A percentile compares a stretch with the other conserved stretches of the same genome.
Conservation (phyloP, 2,113 vertebrate genomes). For the Anhinga anhinga region DNA sequence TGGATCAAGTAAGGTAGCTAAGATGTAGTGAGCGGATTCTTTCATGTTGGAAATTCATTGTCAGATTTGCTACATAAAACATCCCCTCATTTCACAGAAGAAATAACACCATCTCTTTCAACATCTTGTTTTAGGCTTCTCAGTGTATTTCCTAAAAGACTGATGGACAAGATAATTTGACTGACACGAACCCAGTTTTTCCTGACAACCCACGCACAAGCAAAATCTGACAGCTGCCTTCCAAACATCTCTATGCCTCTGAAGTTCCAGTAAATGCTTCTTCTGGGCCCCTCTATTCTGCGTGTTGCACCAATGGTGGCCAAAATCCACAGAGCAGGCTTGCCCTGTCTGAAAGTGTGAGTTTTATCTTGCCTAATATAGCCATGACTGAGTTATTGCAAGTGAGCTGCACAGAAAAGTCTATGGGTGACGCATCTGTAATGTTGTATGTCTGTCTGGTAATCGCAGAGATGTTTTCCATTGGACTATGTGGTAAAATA, state of each 20-base stretch:
- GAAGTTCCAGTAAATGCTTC: background rate
- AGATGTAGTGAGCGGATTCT: constrained; percentile 28
- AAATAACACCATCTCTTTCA: constrained; percentile 44
- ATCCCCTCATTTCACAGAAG: constrained; percentile 45
- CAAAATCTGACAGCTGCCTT: constrained; percentile 19
- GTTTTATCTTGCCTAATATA: background rate
- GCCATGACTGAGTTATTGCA: background rate
- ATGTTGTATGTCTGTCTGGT: background rate
- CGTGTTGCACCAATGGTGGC: background rate
- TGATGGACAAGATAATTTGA: constrained; percentile 59
- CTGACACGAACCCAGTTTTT: constrained; percentile 52
- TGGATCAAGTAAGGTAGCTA: constrained; percentile 52
- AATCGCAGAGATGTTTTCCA: background rate
- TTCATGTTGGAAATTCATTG: constrained; percentile 60
- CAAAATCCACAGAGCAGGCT: background rate
- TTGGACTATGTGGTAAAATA: background rate
- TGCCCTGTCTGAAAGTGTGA: background rate
- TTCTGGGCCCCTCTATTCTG: background rate
- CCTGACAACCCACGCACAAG: background rate
- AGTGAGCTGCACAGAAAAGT: background rate
- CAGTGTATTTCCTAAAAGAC: constrained; percentile 18
- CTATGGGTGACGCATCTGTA: background rate
- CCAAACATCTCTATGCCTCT: background rate
- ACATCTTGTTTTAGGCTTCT: constrained; percentile 51
- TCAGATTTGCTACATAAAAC: constrained; percentile 59